Conservation (phyloP, 1,140 invertebrate genomes). For the Bombus superbus region DNA sequence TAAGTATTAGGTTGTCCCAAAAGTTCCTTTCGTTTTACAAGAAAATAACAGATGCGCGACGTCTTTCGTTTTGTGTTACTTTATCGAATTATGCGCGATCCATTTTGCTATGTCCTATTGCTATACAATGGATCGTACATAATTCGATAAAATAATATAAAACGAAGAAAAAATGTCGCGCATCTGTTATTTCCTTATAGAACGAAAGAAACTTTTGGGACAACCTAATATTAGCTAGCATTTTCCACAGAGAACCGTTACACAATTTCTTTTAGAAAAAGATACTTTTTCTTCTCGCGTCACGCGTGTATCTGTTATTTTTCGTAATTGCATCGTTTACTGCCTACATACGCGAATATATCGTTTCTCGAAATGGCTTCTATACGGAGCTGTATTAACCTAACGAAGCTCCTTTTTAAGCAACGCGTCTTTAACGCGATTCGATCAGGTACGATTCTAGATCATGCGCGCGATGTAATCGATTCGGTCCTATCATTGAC, state of each 20-base stretch:
- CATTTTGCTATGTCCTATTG: too few species aligned
- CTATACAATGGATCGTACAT: too few species aligned
- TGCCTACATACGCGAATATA: neutral
- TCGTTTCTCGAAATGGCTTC: neutral
- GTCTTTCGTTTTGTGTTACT: too few species aligned
- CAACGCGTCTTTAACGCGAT: neutral
- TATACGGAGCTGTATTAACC: neutral
- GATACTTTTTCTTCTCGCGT: neutral
- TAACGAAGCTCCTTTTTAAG: constrained; percentile 2
- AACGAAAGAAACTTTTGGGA: too few species aligned
- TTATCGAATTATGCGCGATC: too few species aligned
- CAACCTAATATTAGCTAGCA: neutral
- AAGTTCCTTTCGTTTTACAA: too few species aligned
- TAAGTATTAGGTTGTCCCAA: neutral
- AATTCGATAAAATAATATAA: too few species aligned
- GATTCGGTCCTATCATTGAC: constrained; percentile 15
- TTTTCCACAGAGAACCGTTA: neutral
- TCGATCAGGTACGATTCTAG: constrained; percentile 1
- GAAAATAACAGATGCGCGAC: too few species aligned
- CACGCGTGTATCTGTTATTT: too few species aligned
- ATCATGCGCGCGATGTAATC: neutral
- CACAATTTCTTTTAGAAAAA: neutral
- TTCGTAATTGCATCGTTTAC: too few species aligned
- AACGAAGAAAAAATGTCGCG: too few species aligned
- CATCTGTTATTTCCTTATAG: too few species aligned